Conservation (phyloP, 92 coral and sea anemone species). For the Phenganax marumi region DNA sequence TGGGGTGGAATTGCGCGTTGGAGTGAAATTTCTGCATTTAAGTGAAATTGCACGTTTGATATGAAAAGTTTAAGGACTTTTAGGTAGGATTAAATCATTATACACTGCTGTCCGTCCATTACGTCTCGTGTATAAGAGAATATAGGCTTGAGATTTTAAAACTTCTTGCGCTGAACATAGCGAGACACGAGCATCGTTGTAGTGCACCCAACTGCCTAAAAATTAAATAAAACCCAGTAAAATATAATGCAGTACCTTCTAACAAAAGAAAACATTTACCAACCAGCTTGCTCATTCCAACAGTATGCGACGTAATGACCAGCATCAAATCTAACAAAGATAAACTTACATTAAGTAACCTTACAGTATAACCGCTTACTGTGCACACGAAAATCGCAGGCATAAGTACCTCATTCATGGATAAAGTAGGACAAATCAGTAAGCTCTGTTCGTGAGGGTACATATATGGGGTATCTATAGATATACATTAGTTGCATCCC, state of each 20-base stretch:
- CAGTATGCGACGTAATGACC: slow-evolving; percentile 42
- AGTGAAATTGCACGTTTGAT: no score
- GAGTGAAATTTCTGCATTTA: no score
- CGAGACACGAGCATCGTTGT: slow-evolving; percentile 36
- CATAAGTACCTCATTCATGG: background rate
- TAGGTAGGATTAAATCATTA: slow-evolving; percentile 19
- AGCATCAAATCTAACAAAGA: slow-evolving; percentile 32
- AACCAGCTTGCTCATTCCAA: slow-evolving; percentile 46
- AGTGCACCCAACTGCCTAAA: slow-evolving; percentile 36
- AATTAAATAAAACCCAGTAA: background rate
- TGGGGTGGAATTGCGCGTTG: no score
- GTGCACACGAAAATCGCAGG: background rate
- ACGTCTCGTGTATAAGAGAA: slow-evolving; percentile 37
- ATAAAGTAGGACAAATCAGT: background rate
- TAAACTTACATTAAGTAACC: background rate
- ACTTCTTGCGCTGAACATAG: slow-evolving; percentile 29
- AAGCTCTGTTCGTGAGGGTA: background rate
- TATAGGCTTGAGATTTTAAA: slow-evolving; percentile 32
- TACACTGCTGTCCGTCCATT: slow-evolving; percentile 21
- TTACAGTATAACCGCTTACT: background rate
- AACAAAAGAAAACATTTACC: background rate
- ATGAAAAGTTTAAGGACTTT: slow-evolving; percentile 13
- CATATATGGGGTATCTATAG: background rate
- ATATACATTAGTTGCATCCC: background rate
- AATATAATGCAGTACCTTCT: background rate